Conservation (phyloP, 2,113 vertebrate species). For the Athene noctua region DNA sequence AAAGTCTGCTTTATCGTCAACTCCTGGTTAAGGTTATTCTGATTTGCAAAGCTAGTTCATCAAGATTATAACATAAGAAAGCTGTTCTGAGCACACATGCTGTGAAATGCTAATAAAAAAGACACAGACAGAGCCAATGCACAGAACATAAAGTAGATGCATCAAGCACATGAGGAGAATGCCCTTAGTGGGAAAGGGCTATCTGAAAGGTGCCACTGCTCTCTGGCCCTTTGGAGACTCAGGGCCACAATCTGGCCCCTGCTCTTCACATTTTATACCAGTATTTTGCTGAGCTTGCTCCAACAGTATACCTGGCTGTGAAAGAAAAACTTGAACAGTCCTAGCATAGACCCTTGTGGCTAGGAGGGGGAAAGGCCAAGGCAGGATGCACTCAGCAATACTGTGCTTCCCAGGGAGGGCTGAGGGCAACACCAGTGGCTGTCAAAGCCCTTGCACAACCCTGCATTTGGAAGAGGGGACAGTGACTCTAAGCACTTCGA, state of each 20-base stretch:
- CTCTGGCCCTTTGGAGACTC: not conserved
- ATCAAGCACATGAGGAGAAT: not conserved
- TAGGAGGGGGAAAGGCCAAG: not conserved
- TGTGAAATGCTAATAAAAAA: not conserved
- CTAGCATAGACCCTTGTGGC: fast-evolving
- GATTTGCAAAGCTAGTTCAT: not conserved
- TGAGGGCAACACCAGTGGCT: not conserved
- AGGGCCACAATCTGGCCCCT: too few relatives aligned
- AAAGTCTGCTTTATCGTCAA: not conserved
- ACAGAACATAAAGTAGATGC: not conserved
- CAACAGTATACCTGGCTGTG: not conserved
- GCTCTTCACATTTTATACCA: not conserved
- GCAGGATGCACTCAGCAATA: not conserved
- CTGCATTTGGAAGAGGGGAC: not conserved
- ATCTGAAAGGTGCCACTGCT: not conserved
- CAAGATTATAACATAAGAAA: not conserved
- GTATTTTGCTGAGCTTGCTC: not conserved
- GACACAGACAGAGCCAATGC: not conserved
- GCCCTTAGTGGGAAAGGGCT: not conserved
- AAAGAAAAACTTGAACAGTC: not conserved
- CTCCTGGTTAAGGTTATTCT: not conserved
- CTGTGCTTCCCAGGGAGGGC: not conserved
- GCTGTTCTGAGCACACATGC: not conserved
- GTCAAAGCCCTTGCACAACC: not conserved
- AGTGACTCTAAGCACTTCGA: not conserved